phyloP scores from a whole-genome alignment of 2,888 invertebrate genomes.

The Drosophila rellima region DNA sequence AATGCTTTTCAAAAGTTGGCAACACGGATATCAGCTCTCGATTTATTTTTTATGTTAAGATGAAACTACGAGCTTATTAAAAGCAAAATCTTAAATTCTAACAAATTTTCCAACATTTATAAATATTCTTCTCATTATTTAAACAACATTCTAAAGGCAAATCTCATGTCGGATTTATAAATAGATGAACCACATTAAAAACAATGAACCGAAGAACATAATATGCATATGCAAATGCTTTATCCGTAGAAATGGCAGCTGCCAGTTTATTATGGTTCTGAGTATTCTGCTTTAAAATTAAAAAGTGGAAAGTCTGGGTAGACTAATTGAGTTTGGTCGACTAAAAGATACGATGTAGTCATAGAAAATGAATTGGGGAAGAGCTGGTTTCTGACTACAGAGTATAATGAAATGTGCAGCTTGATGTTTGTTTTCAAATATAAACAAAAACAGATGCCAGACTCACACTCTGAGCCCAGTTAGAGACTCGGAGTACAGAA shows the following conservation, averaged over 20 bases:
- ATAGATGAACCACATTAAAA: background rate
- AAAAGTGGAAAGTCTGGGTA: background rate
- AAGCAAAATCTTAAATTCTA: background rate
- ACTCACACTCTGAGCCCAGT: constrained; percentile 15
- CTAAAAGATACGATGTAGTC: background rate
- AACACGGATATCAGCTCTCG: too few relatives aligned
- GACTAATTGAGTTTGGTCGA: background rate
- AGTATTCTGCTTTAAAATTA: constrained; percentile 3
- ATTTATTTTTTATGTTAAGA: too few relatives aligned
- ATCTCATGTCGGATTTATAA: background rate
- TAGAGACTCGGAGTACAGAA: background rate
- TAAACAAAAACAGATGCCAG: constrained; percentile 32
- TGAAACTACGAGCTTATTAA: background rate
- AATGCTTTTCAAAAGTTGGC: too few relatives aligned
- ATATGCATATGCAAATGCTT: constrained; percentile 5
- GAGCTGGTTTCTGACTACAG: constrained; percentile 4
- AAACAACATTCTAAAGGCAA: background rate
- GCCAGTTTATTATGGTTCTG: constrained; percentile 6
- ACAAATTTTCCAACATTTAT: background rate
- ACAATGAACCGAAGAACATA: constrained; percentile 4
- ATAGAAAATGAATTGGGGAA: too few relatives aligned
- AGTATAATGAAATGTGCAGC: constrained; percentile 34
- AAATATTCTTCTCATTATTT: background rate
- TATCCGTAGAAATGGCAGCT: constrained; percentile 27
- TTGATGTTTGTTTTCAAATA: constrained; percentile 2